Percentiles rank a stretch among this genome's conserved stretches.
phyloP scores from a whole-genome alignment of 1,140 invertebrate species.

The Pseudobourletiella spinata region DNA sequence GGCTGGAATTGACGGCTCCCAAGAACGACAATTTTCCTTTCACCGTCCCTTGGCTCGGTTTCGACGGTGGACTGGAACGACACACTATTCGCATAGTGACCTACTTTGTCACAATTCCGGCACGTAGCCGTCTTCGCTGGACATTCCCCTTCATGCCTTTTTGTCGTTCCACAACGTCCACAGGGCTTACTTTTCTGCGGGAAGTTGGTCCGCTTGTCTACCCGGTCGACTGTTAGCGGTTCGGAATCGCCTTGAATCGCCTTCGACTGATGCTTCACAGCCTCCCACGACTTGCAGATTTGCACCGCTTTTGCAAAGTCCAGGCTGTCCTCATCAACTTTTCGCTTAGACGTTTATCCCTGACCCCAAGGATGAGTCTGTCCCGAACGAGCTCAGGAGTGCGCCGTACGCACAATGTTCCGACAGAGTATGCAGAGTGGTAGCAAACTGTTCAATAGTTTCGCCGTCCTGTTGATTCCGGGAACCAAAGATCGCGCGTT shows the following conservation, averaged over 20 bases:
- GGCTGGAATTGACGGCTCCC: too few relatives aligned
- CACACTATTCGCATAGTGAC: conserved; percentile 2
- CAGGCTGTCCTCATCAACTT: conserved; percentile 37
- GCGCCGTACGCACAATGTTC: conserved; percentile 7
- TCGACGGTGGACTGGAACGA: too few relatives aligned
- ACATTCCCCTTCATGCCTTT: conserved; percentile 15
- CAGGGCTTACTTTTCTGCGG: too few relatives aligned
- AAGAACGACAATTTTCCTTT: too few relatives aligned
- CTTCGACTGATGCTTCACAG: conserved; percentile 25
- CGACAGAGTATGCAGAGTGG: conserved; percentile 18
- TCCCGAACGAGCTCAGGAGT: conserved; percentile 11
- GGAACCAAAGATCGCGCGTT: conserved; percentile 32
- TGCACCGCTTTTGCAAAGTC: conserved; percentile 37
- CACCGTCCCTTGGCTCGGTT: too few relatives aligned
- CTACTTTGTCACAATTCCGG: background rate
- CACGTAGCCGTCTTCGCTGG: background rate
- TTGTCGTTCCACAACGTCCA: too few relatives aligned
- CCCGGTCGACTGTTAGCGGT: too few relatives aligned
- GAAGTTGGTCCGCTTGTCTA: too few relatives aligned
- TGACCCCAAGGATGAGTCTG: conserved; percentile 39
- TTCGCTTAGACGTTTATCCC: conserved; percentile 36
- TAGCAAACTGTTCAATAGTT: conserved; percentile 32
- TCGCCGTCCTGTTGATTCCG: conserved; percentile 25
- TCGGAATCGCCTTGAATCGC: too few relatives aligned
- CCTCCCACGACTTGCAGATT: conserved; percentile 32